Base-by-base conservation (phyloP, 2,888 invertebrate species). In the Pyralis farinalis region DNA sequence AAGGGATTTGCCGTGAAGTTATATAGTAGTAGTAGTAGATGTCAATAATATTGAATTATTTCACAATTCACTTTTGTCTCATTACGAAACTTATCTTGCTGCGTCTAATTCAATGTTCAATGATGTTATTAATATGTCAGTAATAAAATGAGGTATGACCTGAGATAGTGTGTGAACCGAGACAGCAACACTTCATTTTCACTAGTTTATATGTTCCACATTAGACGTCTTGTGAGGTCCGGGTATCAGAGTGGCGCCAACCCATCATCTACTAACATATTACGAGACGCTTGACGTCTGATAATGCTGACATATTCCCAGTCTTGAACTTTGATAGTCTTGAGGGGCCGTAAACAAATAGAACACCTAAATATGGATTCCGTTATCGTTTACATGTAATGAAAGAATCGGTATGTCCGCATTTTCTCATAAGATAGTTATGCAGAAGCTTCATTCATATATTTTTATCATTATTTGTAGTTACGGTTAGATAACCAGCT, bases 81-180 rank as follows among this genome's bases (percentile, higher is more conserved):
- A 52, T 84, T 81, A 64, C 66, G 74, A 77, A 81, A 81, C 71
- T 69, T 75, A 58, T 69, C 63, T 67, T 60, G 65, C 66, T 61
- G 68, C 67, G 68, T 74, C 67, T 71, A 77, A 80, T 85, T 83
- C 72, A 81, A 79, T 83, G 77, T 81, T 79, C 77, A 62, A 64
- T 63, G 71, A 77, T 84, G 81, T 79, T 79, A 82, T 74, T 80
- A 82, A 84, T 79, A 84, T 79, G 83, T 80, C 81, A 77, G 71
- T 72, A 82, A 85, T 85, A 82, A 82, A 85, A 78, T 80, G 65
- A 71, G 78, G 78, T 77, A 65, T 77, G 87, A 84, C 87, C 85
- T 55, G 41, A 59, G 87, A 86, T 87, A 87, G 63, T 55, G 63
- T 58, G 53, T 75, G 85, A 80, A 69, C 83, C 72, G 70, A 69